phyloP scores from a whole-genome alignment of 2,888 invertebrate genomes.

The Limenitis camilla region DNA sequence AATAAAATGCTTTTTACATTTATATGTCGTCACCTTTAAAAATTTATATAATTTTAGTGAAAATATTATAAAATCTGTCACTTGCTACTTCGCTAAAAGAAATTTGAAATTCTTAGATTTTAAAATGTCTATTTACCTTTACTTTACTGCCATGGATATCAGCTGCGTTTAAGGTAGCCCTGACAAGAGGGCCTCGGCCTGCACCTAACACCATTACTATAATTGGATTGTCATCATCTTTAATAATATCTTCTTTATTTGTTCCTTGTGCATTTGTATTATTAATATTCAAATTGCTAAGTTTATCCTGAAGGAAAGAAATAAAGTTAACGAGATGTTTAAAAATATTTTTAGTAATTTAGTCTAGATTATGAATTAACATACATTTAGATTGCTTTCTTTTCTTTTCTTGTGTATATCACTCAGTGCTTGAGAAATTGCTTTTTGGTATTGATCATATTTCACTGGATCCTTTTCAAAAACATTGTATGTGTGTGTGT shows the following conservation, averaged over 20 bases:
- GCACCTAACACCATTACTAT: conserved; percentile 94
- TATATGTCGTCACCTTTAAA: too few species aligned
- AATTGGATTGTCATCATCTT: conserved; percentile 39
- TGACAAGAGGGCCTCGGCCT: conserved; percentile 95
- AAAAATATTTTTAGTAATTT: not conserved
- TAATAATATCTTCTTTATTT: conserved; percentile 32
- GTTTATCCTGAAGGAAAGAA: conserved; percentile 17
- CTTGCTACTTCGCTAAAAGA: not conserved
- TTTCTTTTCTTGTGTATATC: conserved; percentile 59
- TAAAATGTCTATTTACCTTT: conserved; percentile 55
- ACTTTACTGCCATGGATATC: conserved; percentile 82
- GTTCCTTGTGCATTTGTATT: conserved; percentile 9
- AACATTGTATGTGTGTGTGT: conserved; percentile 96
- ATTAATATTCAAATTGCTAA: conserved; percentile 12
- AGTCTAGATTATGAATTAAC: not conserved
- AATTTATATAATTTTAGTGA: too few species aligned
- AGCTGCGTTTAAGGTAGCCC: conserved; percentile 89
- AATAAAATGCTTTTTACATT: too few species aligned
- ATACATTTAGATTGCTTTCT: conserved; percentile 17
- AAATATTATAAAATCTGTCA: too few species aligned
- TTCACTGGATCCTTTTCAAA: conserved; percentile 99
- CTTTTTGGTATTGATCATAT: conserved; percentile 90
- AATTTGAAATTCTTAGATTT: not conserved
- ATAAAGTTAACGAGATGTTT: not conserved
- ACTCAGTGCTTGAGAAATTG: conserved; percentile 82